Evolutionary conservation across 2,113 vertebrate genomes (phyloP).

Genomic region (Hippopotamus amphibius): DNA sequence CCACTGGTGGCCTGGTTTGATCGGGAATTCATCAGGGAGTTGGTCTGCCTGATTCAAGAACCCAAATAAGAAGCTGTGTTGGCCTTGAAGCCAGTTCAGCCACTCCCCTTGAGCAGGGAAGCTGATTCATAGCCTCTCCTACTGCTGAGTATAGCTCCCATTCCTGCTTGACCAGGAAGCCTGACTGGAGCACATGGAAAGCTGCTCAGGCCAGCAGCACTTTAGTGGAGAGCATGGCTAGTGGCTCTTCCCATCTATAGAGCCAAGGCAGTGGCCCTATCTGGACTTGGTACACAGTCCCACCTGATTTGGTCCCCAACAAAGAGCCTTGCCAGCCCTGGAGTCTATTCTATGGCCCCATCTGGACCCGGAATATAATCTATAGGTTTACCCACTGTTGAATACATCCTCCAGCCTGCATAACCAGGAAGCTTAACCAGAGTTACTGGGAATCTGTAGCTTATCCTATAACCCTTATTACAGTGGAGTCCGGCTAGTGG

Average conservation of each 20-base stretch:
- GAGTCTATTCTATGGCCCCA: not conserved
- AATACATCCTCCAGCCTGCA: not conserved
- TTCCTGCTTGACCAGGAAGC: not conserved
- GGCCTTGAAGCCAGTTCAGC: not conserved
- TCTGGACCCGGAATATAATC: not conserved
- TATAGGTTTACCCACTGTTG: not conserved
- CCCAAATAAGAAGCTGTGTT: not conserved
- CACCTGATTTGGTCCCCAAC: not conserved
- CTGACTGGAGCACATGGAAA: not conserved
- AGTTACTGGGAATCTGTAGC: not conserved
- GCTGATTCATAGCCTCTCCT: not conserved
- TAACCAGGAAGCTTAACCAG: not conserved
- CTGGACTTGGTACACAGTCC: not conserved
- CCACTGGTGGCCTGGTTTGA: not conserved
- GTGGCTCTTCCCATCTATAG: not conserved
- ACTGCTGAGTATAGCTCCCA: not conserved
- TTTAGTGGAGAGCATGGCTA: not conserved
- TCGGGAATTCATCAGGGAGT: no score
- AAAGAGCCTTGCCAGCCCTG: not conserved
- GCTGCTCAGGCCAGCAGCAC: not conserved
- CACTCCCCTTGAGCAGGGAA: not conserved
- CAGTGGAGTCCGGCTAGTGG: not conserved
- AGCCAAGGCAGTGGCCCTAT: not conserved
- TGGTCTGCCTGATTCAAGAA: not conserved
- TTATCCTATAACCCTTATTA: not conserved